These are phyloP conservation scores for Pollenia amentaria DNA, from an alignment of 2,888 invertebrate genomes.

Conservation along the genomic window DNA sequence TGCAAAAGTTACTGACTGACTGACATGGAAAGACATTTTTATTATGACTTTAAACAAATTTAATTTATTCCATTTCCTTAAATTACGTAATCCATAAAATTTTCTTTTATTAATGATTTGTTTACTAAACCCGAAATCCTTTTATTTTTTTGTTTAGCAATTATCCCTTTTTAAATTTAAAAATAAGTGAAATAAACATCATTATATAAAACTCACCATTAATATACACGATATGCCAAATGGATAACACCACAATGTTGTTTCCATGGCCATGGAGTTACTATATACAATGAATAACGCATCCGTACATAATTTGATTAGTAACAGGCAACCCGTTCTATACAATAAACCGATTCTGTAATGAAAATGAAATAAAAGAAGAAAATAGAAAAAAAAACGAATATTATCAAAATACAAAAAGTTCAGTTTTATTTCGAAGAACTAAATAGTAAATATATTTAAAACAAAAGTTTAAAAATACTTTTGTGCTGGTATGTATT, in stretches of 20 bases:
- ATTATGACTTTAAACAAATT: too few species aligned
- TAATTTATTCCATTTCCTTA: too few species aligned
- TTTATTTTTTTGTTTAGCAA: not conserved
- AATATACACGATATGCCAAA: conserved; percentile 86
- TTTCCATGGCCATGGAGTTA: conserved; percentile 85
- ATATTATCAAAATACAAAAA: too few species aligned
- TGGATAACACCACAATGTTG: conserved; percentile 86
- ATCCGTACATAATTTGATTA: conserved; percentile 86
- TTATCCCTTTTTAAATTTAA: not conserved
- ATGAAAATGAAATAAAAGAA: conserved; percentile 11
- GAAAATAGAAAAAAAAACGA: not conserved
- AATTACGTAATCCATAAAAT: too few species aligned
- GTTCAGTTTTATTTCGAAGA: too few species aligned
- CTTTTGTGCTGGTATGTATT: not conserved
- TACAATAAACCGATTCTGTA: conserved; percentile 87
- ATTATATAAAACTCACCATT: conserved; percentile 85
- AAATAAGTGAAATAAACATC: not conserved
- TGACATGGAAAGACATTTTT: too few species aligned
- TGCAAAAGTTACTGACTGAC: too few species aligned
- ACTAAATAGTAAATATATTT: not conserved
- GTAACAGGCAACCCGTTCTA: conserved; percentile 87
- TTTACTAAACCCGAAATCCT: not conserved
- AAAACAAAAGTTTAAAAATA: not conserved
- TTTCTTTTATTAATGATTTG: too few species aligned
- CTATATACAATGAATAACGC: conserved; percentile 88